phyloP scores from a whole-genome alignment of 2,113 vertebrate genomes.

The Ascaphus truei region DNA sequence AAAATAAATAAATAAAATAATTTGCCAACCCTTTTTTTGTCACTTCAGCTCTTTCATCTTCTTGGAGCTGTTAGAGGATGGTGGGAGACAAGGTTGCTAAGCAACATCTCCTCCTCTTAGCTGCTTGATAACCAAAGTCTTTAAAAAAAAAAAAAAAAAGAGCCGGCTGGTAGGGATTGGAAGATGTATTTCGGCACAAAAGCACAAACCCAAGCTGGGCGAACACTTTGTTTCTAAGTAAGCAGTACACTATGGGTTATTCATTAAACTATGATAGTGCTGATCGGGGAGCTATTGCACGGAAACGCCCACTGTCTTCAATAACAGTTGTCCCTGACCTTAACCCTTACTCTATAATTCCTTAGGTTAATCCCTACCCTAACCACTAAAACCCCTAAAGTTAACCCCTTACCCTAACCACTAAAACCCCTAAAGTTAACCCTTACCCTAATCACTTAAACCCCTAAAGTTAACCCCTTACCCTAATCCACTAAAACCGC shows the following conservation, averaged over 20 bases:
- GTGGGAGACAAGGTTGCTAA: slow-evolving; percentile 25
- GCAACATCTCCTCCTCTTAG: slow-evolving; percentile 24
- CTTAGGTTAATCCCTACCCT: too few species aligned
- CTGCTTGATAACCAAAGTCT: slow-evolving; percentile 20
- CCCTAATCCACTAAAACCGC: too few species aligned
- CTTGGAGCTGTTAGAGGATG: slow-evolving; percentile 5
- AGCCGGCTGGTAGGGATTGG: neutral
- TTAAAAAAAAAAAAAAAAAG: neutral
- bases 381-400: too few species aligned
- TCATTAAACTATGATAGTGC: neutral
- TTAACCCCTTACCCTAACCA: too few species aligned
- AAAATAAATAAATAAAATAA: neutral
- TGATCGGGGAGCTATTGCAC: neutral
- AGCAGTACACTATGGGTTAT: neutral
- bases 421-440: too few species aligned
- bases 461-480: too few species aligned
- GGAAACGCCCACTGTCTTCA: too few species aligned
- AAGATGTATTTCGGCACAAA: neutral
- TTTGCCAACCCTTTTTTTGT: slow-evolving; percentile 5
- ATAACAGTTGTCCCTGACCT: too few species aligned
- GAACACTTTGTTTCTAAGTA: neutral
- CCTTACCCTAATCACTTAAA: too few species aligned
- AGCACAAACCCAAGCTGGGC: neutral
- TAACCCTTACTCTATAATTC: too few species aligned
- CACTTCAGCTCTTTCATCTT: slow-evolving; percentile 10